phyloP scores from a whole-genome alignment of 2,113 vertebrate species.

The Ivindomyrus marchei region DNA sequence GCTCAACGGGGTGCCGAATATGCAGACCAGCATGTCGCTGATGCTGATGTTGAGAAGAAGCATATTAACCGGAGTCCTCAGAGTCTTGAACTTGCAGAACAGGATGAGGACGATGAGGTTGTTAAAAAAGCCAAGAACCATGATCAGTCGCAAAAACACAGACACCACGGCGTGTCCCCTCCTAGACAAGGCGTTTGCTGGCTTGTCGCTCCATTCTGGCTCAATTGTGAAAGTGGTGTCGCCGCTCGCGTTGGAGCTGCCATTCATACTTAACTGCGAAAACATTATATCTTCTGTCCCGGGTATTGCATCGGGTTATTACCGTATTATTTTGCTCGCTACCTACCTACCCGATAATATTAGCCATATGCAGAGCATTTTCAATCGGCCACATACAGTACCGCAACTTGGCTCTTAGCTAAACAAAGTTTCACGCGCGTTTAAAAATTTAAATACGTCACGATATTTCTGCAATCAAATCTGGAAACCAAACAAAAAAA shows the following conservation, averaged over 20 bases:
- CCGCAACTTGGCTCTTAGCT: background rate
- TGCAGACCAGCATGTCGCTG: background rate
- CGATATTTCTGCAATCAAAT: background rate
- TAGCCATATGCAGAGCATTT: background rate
- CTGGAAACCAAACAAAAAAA: background rate
- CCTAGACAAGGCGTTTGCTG: slow-evolving; percentile 44
- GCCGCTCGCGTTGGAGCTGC: slow-evolving; percentile 28
- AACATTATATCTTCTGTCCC: background rate
- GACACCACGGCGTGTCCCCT: slow-evolving; percentile 54
- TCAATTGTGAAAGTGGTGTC: slow-evolving; percentile 20
- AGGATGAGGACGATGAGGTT: slow-evolving; percentile 61
- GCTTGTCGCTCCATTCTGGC: slow-evolving; percentile 31
- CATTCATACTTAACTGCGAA: background rate
- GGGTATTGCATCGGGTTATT: background rate
- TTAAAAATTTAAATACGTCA: background rate
- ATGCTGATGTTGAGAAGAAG: background rate
- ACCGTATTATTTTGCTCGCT: background rate
- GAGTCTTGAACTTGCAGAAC: slow-evolving; percentile 62
- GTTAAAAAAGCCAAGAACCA: slow-evolving; percentile 60
- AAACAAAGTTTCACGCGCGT: background rate
- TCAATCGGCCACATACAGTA: background rate
- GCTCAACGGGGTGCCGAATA: background rate
- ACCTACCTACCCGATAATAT: background rate
- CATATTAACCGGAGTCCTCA: slow-evolving; percentile 63
- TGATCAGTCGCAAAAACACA: slow-evolving; percentile 62